Evolutionary conservation across 2,113 vertebrate genomes (phyloP).

Genomic region (Prietella phreatophila): DNA sequence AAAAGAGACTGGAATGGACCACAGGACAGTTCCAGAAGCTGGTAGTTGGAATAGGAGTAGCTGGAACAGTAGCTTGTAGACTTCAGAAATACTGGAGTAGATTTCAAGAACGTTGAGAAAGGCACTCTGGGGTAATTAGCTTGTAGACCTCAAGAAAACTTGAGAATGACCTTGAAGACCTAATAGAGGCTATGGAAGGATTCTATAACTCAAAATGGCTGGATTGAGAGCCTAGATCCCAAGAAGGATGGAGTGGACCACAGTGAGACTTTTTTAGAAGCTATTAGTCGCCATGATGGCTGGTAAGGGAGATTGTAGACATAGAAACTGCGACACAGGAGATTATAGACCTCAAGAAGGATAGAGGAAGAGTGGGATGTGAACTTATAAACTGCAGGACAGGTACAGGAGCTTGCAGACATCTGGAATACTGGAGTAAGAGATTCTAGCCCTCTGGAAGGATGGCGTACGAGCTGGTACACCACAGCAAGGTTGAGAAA

Average conservation of each 20-base stretch:
- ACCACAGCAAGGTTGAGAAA: not conserved
- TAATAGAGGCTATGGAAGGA: not conserved
- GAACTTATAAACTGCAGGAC: not conserved
- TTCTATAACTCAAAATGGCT: not conserved
- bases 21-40: not conserved
- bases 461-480: not conserved
- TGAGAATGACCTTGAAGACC: not conserved
- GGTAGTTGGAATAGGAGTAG: not conserved
- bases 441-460: not conserved
- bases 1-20: not conserved
- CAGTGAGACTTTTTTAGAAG: not conserved
- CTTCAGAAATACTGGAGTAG: not conserved
- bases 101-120: not conserved
- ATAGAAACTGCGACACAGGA: not conserved
- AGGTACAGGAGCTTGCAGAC: not conserved
- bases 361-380: not conserved
- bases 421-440: not conserved
- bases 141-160: not conserved
- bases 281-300: not conserved
- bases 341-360: not conserved
- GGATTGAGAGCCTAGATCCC: not conserved
- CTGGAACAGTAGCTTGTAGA: not conserved
- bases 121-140: not conserved
- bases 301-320: not conserved
- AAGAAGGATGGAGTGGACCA: not conserved